A percentile compares a stretch with the other conserved stretches of the same genome.
Conservation (phyloP, 2,113 vertebrate species). For the Tragelaphus scriptus region DNA sequence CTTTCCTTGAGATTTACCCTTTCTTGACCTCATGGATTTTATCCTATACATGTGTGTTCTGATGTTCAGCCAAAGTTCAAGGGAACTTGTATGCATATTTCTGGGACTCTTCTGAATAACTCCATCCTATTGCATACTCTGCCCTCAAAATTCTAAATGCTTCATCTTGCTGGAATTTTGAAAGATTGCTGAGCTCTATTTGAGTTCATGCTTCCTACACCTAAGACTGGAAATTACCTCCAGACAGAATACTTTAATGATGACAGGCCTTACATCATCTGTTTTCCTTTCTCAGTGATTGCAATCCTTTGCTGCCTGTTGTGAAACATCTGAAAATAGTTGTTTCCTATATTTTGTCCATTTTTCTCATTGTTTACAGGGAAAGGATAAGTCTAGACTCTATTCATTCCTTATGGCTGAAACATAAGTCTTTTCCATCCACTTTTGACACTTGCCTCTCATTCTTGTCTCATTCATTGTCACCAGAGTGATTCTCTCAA, state of each 20-base stretch:
- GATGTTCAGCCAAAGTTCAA: background rate
- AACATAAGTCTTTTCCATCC: background rate
- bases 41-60: background rate
- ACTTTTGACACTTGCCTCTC: background rate
- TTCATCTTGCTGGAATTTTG: background rate
- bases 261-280: background rate
- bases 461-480: background rate
- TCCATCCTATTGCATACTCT: background rate
- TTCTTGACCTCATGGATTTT: background rate
- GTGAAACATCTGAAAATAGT: background rate
- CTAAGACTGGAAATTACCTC: slow-evolving; percentile 1
- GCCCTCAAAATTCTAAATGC: background rate
- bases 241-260: background rate
- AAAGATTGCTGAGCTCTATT: background rate
- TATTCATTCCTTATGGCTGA: background rate
- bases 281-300: background rate
- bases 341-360: background rate
- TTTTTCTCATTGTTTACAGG: background rate
- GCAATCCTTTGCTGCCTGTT: background rate
- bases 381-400: background rate
- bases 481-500: background rate
- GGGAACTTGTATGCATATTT: background rate
- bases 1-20: background rate
- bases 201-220: background rate
- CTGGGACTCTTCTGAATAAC: background rate